Base-by-base conservation (phyloP, 2,113 vertebrate species). In the Saguinus midas region DNA sequence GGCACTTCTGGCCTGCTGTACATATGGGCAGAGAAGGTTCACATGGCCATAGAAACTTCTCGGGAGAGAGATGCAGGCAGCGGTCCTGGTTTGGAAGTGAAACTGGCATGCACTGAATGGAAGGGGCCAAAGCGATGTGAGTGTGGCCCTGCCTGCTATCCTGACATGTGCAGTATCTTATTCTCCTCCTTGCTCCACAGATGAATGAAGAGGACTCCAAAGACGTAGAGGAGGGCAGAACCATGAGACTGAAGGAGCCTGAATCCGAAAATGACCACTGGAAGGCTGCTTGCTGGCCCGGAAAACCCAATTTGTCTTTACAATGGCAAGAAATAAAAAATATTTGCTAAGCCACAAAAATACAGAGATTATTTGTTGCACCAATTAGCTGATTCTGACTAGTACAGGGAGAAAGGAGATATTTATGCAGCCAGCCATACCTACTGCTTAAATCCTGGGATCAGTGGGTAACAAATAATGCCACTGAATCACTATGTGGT, bases 51-150 rank as follows among this genome's bases (percentile, higher is more conserved):
- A 85, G 55, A 82, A 40, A 48, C 37, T 40, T 64, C 57, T 80
- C 23, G 18, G 13, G 35, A 29, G 57, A 87, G 35, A 83, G 76
- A 61, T 61, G 61, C 0, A 4, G 12, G 45, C 37, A 27, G 27
- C 35, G 61, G 29, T 50, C 10, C 25, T 50, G 40, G 52, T 25
- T 10, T 40, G 21, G 17, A 83, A 57, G 45, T 16, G 55, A 25
- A 21, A 52, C 32, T 21, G 23, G 6, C 9, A 37, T 3, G 25
- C 9, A 9, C 50, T 50, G 64, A 79, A 79, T 1, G 3, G 55
- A 57, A 29, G 1, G 35, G 5, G 4, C 21, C 32, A 16, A 32
- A 37, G 8, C 14, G 8, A 23, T 8, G 25, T 1, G 1, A 12
- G 13, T 3, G 1, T 10, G 79, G 18, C 81, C 35, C 78, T 52